Percentiles rank a stretch among this genome's conserved stretches.
Evolutionary conservation across 2,797 vertebrate species (phyloP).

Genomic region (Delichon dasypus): DNA sequence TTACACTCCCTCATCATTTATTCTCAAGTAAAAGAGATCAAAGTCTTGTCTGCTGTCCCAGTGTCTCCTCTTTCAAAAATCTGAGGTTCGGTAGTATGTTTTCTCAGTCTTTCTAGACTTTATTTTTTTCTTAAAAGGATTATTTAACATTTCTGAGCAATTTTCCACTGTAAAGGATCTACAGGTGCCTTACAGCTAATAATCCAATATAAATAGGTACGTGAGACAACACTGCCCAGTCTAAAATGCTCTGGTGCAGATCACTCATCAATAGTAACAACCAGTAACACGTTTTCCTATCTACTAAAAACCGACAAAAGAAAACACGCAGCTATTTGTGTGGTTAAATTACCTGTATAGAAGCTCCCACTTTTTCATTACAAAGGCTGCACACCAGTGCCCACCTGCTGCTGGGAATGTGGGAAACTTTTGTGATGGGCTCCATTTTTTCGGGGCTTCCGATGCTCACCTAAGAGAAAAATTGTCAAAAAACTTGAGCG

Average conservation of each 20-base stretch:
- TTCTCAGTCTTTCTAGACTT: not conserved
- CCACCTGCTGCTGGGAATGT: constrained; percentile 96
- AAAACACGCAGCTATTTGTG: rapidly evolving
- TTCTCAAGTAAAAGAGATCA: not conserved
- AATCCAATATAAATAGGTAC: not conserved
- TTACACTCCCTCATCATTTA: not conserved
- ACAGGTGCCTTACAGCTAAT: not conserved
- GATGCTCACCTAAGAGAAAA: constrained; percentile 84
- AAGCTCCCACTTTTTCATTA: constrained; percentile 93
- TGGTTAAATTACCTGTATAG: constrained; percentile 85
- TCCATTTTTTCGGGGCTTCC: constrained; percentile 99
- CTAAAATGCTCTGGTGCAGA: not conserved
- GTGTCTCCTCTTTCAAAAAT: not conserved
- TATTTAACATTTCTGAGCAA: not conserved
- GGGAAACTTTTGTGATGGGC: constrained; percentile 96
- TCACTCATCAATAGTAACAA: not conserved
- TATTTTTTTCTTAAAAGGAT: not conserved
- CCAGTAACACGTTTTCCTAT: not conserved
- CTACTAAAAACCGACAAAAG: not conserved
- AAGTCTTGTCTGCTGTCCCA: not conserved
- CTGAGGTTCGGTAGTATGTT: not conserved
- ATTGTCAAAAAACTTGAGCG: not conserved
- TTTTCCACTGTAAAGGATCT: not conserved
- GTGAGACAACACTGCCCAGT: not conserved
- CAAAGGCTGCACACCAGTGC: constrained; percentile 95